These are phyloP conservation scores for Acleris literana DNA, from an alignment of 2,888 invertebrate genomes.

Conservation along the genomic window DNA sequence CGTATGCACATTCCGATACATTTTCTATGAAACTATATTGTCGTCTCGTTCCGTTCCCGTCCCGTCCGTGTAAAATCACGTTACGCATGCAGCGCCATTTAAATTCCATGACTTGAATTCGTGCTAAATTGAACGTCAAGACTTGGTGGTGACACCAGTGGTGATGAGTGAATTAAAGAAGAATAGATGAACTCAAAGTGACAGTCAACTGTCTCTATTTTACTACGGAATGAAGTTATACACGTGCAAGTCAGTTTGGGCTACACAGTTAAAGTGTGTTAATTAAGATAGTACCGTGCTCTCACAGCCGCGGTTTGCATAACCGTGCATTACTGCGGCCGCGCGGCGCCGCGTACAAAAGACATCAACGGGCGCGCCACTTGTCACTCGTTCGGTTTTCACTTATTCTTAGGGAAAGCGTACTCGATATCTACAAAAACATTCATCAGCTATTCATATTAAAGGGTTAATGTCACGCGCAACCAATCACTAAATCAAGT, in stretches of 20 bases:
- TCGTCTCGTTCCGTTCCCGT: too few relatives aligned
- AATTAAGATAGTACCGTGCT: neutral
- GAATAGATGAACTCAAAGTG: too few relatives aligned
- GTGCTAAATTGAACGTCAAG: too few relatives aligned
- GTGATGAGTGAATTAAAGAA: too few relatives aligned
- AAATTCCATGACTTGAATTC: too few relatives aligned
- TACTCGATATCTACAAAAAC: slow-evolving; percentile 14
- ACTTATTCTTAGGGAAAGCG: slow-evolving; percentile 34
- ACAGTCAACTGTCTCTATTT: too few relatives aligned
- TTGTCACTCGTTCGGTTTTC: neutral
- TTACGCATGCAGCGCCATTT: too few relatives aligned
- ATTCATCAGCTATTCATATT: slow-evolving; percentile 36
- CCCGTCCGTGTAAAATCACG: too few relatives aligned
- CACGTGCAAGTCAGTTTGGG: neutral
- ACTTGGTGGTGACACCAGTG: too few relatives aligned
- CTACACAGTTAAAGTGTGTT: neutral
- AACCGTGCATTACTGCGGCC: slow-evolving; percentile 1
- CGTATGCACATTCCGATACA: too few relatives aligned
- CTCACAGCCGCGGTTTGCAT: neutral
- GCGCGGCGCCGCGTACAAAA: slow-evolving; percentile 52
- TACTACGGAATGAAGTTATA: neutral
- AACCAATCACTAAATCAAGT: slow-evolving; percentile 37
- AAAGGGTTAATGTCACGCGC: slow-evolving; percentile 41
- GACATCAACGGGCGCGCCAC: slow-evolving; percentile 71
- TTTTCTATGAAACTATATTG: too few relatives aligned